phyloP scores from a whole-genome alignment of 2,888 invertebrate genomes.

The Hydrotaea diabolus region DNA sequence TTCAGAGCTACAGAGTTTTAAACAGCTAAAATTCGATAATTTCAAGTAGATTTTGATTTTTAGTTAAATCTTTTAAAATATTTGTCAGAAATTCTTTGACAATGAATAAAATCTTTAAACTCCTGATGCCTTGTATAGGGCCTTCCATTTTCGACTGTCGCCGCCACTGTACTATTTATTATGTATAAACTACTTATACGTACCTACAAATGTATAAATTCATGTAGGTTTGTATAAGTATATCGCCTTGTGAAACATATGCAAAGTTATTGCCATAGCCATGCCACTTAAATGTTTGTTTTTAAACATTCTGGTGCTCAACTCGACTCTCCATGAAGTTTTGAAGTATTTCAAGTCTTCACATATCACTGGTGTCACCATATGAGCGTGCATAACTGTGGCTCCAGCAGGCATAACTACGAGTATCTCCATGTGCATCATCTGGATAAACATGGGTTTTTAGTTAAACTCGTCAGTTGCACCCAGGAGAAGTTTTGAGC shows the following conservation, averaged over 20 bases:
- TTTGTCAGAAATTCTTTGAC: too few relatives aligned
- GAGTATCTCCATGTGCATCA: background rate
- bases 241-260: background rate
- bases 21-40: too few relatives aligned
- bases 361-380: background rate
- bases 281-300: slow-evolving; percentile 23
- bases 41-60: too few relatives aligned
- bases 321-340: background rate
- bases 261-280: background rate
- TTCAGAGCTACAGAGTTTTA: too few relatives aligned
- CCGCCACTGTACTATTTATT: too few relatives aligned
- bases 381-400: background rate
- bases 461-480: background rate
- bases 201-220: too few relatives aligned
- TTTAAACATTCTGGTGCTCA: slow-evolving; percentile 11
- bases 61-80: too few relatives aligned
- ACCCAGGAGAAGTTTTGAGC: slow-evolving; percentile 13
- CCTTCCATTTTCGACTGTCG: too few relatives aligned
- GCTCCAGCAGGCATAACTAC: background rate
- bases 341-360: slow-evolving; percentile 9
- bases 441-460: background rate
- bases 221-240: too few relatives aligned
- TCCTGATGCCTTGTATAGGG: too few relatives aligned
- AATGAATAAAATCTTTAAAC: too few relatives aligned
- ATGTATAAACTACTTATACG: too few relatives aligned